These are phyloP conservation scores for Fragum sueziense DNA, from an alignment of 2,888 invertebrate species.

Conservation along the genomic window DNA sequence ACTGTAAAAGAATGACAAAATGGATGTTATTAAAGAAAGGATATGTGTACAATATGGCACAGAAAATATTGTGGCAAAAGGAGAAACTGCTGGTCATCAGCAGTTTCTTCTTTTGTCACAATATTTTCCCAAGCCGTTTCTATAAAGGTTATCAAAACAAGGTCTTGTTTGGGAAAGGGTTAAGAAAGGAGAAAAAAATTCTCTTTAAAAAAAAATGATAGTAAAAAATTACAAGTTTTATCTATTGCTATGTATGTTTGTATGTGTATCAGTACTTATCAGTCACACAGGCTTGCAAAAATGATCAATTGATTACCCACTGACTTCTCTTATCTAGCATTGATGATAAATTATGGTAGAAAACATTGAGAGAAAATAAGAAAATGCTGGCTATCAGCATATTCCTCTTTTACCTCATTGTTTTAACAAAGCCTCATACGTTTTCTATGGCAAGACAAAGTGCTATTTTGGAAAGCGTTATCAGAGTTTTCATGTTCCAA, in stretches of 20 bases:
- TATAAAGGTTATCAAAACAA: no score
- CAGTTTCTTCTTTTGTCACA: conserved; percentile 3
- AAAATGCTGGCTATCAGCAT: background rate
- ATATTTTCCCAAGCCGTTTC: background rate
- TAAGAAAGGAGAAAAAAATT: no score
- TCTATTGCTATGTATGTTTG: no score
- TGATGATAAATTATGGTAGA: background rate
- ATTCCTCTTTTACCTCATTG: background rate
- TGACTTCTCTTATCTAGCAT: background rate
- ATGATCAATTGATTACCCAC: background rate
- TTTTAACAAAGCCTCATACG: background rate
- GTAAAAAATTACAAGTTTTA: no score
- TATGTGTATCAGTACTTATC: background rate
- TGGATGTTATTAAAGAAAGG: no score
- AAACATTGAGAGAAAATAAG: background rate
- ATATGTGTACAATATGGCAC: no score
- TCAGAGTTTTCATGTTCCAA: no score
- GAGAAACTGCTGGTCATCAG: background rate
- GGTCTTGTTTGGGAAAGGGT: no score
- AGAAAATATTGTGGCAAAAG: background rate
- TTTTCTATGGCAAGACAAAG: no score
- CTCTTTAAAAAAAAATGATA: no score
- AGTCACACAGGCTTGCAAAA: background rate
- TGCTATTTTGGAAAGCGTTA: no score
- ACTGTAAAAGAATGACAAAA: no score